phyloP scores from a whole-genome alignment of 1,140 invertebrate species.

The Meloidogyne floridensis region DNA sequence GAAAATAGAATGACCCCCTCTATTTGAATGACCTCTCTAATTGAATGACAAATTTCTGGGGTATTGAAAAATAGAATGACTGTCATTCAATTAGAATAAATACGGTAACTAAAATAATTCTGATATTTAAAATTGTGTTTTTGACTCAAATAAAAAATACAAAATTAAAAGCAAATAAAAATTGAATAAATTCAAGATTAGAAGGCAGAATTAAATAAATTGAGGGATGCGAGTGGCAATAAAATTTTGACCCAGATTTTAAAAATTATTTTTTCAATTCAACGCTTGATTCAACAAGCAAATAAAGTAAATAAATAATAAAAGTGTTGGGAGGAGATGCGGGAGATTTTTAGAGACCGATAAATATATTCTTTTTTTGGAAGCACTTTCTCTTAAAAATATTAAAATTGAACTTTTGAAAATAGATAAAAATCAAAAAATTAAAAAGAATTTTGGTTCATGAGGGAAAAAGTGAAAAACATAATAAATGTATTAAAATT shows the following conservation, averaged over 20 bases:
- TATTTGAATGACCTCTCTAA: no score
- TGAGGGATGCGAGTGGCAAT: background rate
- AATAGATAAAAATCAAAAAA: no score
- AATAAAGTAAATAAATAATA: background rate
- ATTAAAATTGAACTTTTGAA: no score
- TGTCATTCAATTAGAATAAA: no score
- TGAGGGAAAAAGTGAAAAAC: no score
- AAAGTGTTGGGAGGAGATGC: background rate
- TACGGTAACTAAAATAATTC: background rate
- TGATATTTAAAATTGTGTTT: background rate
- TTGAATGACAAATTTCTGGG: no score
- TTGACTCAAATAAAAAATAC: background rate
- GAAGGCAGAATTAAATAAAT: constrained; percentile 7
- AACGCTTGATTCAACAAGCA: constrained; percentile 1
- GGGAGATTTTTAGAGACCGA: constrained; percentile 2
- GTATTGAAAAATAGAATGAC: no score
- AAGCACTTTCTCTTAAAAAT: background rate
- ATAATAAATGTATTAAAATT: no score
- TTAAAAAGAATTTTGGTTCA: no score
- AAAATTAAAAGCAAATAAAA: background rate
- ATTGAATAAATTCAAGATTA: constrained; percentile 1
- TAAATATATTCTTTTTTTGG: background rate
- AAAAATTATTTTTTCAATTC: background rate
- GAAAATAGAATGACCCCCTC: no score
- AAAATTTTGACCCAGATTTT: constrained; percentile 6